Evolutionary conservation across 1,140 invertebrate species (phyloP).

Genomic region (Homalodisca vitripennis): DNA sequence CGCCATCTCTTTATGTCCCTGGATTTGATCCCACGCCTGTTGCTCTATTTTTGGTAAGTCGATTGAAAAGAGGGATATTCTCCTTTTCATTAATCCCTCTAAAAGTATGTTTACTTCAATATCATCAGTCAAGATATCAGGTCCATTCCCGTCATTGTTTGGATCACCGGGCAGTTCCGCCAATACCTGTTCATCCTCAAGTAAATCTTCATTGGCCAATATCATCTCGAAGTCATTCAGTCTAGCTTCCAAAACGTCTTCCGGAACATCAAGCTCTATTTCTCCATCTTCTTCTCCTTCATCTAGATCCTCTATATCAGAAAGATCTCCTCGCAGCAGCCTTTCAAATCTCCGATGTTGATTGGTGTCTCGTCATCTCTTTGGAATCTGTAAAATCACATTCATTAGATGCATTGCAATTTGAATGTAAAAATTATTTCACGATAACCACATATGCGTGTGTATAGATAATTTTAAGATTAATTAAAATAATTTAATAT

Average conservation of each 20-base stretch:
- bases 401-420: too few species aligned
- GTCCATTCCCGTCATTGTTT: neutral
- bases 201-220: neutral
- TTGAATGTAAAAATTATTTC: too few species aligned
- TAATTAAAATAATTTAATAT: too few species aligned
- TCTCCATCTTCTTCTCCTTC: neutral
- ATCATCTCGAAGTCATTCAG: conserved; percentile 15
- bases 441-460: too few species aligned
- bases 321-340: neutral
- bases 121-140: neutral
- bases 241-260: neutral
- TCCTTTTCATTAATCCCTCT: neutral
- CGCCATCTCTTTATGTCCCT: neutral
- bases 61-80: neutral
- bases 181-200: neutral
- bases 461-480: too few species aligned
- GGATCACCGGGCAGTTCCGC: neutral
- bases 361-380: too few species aligned
- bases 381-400: too few species aligned
- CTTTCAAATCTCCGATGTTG: too few species aligned
- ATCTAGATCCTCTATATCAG: conserved; percentile 4
- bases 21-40: neutral
- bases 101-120: neutral
- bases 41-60: neutral
- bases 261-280: neutral